phyloP scores from a whole-genome alignment of 2,113 vertebrate genomes.

The mouse (Mus musculus) region GRCm39 chr6:84418501-84419000 shows the following conservation, averaged over 20 bases:
- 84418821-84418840: conserved; percentile 29
- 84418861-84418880: conserved; percentile 51
- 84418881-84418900: conserved; percentile 2
- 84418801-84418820: not conserved
- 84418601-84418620: not conserved
- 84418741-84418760: not conserved
- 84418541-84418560: too few relatives aligned
- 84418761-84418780: not conserved
- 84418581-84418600: not conserved
- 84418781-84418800: not conserved
- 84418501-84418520: too few relatives aligned
- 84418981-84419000: conserved; percentile 54
- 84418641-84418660: not conserved
- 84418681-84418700: not conserved
- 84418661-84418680: not conserved
- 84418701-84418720: not conserved
- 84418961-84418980: conserved; percentile 61
- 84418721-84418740: not conserved
- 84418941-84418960: not conserved
- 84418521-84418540: too few relatives aligned
- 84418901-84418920: conserved; percentile 25
- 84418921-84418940: conserved; percentile 41
- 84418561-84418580: too few relatives aligned
- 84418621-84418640: not conserved
- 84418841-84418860: not conserved